These are phyloP conservation scores for Cheumatopsyche charites DNA, from an alignment of 1,140 invertebrate genomes.

Conservation along the genomic window DNA sequence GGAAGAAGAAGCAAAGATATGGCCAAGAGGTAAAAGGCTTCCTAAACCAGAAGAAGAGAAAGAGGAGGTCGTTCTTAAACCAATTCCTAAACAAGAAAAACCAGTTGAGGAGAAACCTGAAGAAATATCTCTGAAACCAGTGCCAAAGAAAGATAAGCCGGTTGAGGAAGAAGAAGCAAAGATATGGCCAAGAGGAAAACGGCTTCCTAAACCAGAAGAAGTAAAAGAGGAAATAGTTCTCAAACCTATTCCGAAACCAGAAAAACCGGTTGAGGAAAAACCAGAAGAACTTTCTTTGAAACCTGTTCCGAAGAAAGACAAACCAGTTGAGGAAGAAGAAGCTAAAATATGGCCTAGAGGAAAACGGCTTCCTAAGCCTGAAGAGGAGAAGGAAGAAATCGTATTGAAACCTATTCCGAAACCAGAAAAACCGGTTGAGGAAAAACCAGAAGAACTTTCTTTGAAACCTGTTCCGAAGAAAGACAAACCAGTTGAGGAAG, in stretches of 20 bases:
- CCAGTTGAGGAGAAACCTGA: constrained; percentile 52
- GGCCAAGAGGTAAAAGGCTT: constrained; percentile 55
- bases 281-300: constrained; percentile 55
- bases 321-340: constrained; percentile 47
- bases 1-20: constrained; percentile 50
- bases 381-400: constrained; percentile 53
- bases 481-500: constrained; percentile 47
- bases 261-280: constrained; percentile 49
- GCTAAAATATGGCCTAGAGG: constrained; percentile 55
- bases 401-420: constrained; percentile 54
- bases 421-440: constrained; percentile 48
- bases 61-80: constrained; percentile 56
- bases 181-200: constrained; percentile 57
- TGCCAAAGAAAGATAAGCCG: constrained; percentile 48
- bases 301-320: constrained; percentile 53
- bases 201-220: constrained; percentile 51
- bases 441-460: constrained; percentile 45
- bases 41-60: constrained; percentile 55
- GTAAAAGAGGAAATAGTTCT: constrained; percentile 53
- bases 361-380: constrained; percentile 53
- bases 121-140: constrained; percentile 55
- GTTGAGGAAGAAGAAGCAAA: constrained; percentile 55
- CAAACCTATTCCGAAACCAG: constrained; percentile 54
- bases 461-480: constrained; percentile 31
- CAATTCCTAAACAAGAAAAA: constrained; percentile 53